phyloP scores from a whole-genome alignment of 2,888 invertebrate species.

The Cabera pusaria region DNA sequence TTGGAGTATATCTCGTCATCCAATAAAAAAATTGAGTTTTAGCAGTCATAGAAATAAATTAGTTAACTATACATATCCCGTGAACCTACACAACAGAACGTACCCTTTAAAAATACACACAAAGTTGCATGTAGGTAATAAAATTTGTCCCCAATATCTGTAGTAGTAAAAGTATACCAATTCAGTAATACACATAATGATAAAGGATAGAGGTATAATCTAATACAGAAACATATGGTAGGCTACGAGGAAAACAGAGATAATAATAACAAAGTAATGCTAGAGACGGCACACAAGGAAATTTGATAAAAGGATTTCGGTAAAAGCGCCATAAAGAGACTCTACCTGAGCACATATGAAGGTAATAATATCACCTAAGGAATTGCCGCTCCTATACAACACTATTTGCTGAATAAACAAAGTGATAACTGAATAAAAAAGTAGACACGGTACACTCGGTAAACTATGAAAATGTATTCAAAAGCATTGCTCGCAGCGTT shows the following conservation, averaged over 20 bases:
- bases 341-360: constrained; percentile 12
- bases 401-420: constrained; percentile 26
- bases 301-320: constrained; percentile 31
- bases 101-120: too few species aligned
- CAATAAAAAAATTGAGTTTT: too few species aligned
- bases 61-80: too few species aligned
- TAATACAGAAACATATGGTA: constrained; percentile 36
- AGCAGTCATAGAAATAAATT: too few species aligned
- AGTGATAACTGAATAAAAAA: constrained; percentile 27
- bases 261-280: constrained; percentile 25
- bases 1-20: too few species aligned
- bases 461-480: constrained; percentile 42
- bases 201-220: constrained; percentile 33
- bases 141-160: too few species aligned
- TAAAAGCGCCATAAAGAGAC: constrained; percentile 27
- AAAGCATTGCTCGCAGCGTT: constrained; percentile 31
- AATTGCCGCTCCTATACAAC: constrained; percentile 27
- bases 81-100: too few species aligned
- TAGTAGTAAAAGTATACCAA: constrained; percentile 7
- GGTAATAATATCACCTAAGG: constrained; percentile 27
- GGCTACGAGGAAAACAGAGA: constrained; percentile 37
- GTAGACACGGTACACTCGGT: constrained; percentile 30
- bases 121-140: too few species aligned
- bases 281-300: constrained; percentile 25
- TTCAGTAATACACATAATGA: constrained; percentile 18